Base-by-base conservation (phyloP, 2,113 vertebrate species). In the Corythoichthys haematopterus region DNA sequence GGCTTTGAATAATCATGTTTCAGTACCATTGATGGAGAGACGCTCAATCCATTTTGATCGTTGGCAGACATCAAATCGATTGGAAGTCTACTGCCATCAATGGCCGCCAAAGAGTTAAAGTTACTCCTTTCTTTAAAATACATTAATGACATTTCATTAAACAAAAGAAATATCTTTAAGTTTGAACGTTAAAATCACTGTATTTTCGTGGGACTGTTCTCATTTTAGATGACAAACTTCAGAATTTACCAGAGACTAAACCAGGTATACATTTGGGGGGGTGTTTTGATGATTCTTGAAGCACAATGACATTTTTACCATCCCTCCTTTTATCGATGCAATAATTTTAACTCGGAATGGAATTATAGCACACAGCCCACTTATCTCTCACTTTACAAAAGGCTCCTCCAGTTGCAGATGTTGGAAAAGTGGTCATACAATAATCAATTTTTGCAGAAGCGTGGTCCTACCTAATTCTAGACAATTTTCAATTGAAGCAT, bases 291-390 rank as follows among this genome's bases (percentile, higher is more conserved):
- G 35, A 11, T 37, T 13, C 55, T 28, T 57, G 52, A 2, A 0
- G 3, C 11, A 1, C 28, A 55, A 55, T 55, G 53, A 55, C 53
- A 10, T 46, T 55, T 55, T 33, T 10, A 55, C n/a, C 8, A 13
- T 45, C 53, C 68, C 76, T 69, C 40, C 62, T 69, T 76, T 72
- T 78, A 84, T 65, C 79, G 72, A 84, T 73, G 80, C 57, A 64
- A 75, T 72, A 83, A 75, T 80, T 80, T 80, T 56, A 76, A 68
- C 72, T 68, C 73, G 67, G 79, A 78, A 79, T 71, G 72, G 70
- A 74, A 80, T 78, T 79, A 78, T 68, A 59, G 80, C 78, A 50
- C 52, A 71, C 71, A 79, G 78, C 80, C 75, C 67, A 50, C 76
- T 83, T 72, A 45, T 67, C 66, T 80, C 70, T 81, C 72, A 48